Evolutionary conservation across 1,140 invertebrate species (phyloP).

Genomic region (Cephus cinctus): DNA sequence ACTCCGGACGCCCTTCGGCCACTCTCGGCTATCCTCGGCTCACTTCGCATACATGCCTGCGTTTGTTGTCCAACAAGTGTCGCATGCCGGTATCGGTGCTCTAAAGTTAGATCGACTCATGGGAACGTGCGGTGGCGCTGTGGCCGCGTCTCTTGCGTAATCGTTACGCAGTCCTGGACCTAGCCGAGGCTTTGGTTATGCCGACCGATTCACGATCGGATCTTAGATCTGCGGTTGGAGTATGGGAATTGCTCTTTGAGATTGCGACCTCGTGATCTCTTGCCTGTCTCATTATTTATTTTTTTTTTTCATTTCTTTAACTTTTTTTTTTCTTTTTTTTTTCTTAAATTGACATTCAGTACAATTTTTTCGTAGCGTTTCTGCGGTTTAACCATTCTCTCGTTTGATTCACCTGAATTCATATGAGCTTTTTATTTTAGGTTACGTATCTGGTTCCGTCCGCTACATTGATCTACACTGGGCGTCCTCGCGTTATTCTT

Average conservation of each 20-base stretch:
- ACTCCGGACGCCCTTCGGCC: not conserved
- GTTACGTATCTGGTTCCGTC: no score
- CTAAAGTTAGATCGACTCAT: slow-evolving; percentile 41
- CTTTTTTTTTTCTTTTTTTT: slow-evolving; percentile 1
- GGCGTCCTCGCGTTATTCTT: no score
- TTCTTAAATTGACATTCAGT: no score
- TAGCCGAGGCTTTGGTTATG: slow-evolving; percentile 29
- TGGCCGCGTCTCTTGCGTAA: slow-evolving; percentile 38
- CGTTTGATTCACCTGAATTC: no score
- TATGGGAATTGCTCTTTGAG: not conserved
- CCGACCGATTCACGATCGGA: no score
- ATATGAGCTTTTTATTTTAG: no score
- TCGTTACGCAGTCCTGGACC: slow-evolving; percentile 32
- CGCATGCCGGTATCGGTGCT: slow-evolving; percentile 20
- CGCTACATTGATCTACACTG: no score
- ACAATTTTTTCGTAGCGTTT: no score
- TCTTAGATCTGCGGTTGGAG: not conserved
- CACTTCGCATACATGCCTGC: slow-evolving; percentile 18
- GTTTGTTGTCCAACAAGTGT: slow-evolving; percentile 39
- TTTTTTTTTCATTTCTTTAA: not conserved
- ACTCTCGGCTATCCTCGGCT: slow-evolving; percentile 3
- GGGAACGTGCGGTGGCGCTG: slow-evolving; percentile 25
- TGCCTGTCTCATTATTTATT: not conserved
- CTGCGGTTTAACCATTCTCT: no score
- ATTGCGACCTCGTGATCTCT: not conserved